phyloP scores from a whole-genome alignment of 2,113 vertebrate genomes.

The Tragelaphus scriptus region DNA sequence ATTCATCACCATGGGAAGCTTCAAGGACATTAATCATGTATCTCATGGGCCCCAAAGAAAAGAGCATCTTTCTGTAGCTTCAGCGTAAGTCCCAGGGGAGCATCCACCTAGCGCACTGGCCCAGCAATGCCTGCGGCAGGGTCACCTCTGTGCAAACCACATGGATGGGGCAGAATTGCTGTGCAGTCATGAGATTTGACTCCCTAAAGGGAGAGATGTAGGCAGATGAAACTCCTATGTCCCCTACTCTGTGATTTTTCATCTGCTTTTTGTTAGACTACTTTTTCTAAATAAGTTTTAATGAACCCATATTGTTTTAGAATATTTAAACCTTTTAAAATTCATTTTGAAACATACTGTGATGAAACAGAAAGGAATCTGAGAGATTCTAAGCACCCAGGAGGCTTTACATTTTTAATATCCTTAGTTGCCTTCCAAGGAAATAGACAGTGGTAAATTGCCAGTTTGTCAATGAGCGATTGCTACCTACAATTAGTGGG shows the following conservation, averaged over 20 bases:
- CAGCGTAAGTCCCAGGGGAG: not conserved
- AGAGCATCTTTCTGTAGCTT: not conserved
- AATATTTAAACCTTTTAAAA: not conserved
- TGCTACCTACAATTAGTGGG: not conserved
- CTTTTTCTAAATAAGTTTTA: not conserved
- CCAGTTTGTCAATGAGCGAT: not conserved
- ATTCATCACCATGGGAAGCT: not conserved
- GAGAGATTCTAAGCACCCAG: not conserved
- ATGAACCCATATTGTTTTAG: not conserved
- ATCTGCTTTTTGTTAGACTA: not conserved
- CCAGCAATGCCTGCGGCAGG: rapidly evolving
- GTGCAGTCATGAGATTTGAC: not conserved
- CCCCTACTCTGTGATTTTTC: not conserved
- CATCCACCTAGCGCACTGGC: too few species aligned
- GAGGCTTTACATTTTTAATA: not conserved
- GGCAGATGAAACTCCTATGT: not conserved
- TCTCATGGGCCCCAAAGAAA: not conserved
- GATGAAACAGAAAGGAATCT: not conserved
- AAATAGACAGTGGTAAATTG: not conserved
- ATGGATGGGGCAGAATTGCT: not conserved
- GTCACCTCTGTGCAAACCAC: not conserved
- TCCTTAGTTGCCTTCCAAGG: not conserved
- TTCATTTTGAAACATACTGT: not conserved
- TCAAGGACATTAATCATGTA: not conserved
- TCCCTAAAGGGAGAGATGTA: not conserved